Evolutionary conservation across 2,888 invertebrate genomes (phyloP).

Genomic region (Erebia epiphron): DNA sequence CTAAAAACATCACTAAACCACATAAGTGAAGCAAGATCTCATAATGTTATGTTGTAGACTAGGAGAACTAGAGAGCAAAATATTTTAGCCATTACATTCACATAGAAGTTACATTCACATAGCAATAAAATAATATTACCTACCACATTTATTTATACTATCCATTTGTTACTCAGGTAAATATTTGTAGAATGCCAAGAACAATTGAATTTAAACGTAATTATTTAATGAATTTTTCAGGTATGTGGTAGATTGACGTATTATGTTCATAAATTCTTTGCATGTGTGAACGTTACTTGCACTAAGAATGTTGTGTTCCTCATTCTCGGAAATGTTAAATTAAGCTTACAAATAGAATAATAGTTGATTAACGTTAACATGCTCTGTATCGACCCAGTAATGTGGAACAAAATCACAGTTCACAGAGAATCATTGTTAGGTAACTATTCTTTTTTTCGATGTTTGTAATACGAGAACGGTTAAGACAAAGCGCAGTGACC

Average conservation of each 20-base stretch:
- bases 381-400: conserved; percentile 62
- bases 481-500: conserved; percentile 74
- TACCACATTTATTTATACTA: conserved; percentile 3
- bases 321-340: conserved; percentile 33
- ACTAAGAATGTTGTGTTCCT: conserved; percentile 34
- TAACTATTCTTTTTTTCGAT: conserved; percentile 64
- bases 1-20: too few relatives aligned
- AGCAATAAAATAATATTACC: neutral
- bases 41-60: conserved; percentile 1
- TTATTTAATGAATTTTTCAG: conserved; percentile 20
- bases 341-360: conserved; percentile 47
- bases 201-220: conserved; percentile 5
- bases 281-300: conserved; percentile 29
- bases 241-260: conserved; percentile 28
- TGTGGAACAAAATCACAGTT: conserved; percentile 60
- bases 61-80: neutral
- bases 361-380: conserved; percentile 49
- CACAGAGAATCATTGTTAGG: conserved; percentile 70
- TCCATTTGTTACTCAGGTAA: conserved; percentile 9
- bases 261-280: conserved; percentile 27
- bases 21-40: too few relatives aligned
- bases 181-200: conserved; percentile 12
- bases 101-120: neutral
- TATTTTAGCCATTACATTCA: neutral
- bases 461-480: conserved; percentile 68